Percentiles rank a stretch among this genome's conserved stretches.
Conservation (phyloP, 2,113 vertebrate species). For the Chauna torquata region DNA sequence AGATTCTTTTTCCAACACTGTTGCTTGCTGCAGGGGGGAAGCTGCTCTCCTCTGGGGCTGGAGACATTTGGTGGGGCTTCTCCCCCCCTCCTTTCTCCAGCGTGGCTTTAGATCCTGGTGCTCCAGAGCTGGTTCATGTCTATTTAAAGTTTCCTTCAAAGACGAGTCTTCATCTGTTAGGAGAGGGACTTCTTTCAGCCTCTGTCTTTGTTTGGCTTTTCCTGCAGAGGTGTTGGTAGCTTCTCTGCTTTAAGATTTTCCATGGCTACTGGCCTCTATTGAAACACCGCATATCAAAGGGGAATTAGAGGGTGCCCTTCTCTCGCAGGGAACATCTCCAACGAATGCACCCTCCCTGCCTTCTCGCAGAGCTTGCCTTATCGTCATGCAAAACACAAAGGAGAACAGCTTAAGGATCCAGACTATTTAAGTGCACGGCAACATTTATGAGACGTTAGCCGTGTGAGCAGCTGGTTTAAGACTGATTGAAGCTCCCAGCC, state of each 20-base stretch:
- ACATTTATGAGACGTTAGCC: background rate
- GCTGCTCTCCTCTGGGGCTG: background rate
- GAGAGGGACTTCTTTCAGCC: slow-evolving; percentile 22
- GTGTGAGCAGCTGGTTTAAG: background rate
- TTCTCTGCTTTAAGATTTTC: background rate
- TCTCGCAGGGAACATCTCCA: background rate
- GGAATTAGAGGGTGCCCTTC: background rate
- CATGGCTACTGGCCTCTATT: background rate
- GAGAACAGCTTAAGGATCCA: background rate
- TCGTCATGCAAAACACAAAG: background rate
- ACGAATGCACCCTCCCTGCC: background rate
- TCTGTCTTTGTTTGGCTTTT: slow-evolving; percentile 18
- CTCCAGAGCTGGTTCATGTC: slow-evolving; percentile 35
- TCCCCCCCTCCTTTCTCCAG: background rate
- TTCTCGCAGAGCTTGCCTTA: background rate
- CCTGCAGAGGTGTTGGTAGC: slow-evolving; percentile 27
- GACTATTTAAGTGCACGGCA: rapidly evolving
- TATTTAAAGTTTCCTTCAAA: slow-evolving; percentile 69
- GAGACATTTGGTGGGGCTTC: background rate
- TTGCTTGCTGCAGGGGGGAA: background rate
- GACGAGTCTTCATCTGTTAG: slow-evolving; percentile 9
- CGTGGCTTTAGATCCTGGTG: slow-evolving; percentile 31
- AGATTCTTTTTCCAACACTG: background rate
- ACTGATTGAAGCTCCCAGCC: background rate
- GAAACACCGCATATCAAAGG: background rate